Evolutionary conservation across 2,113 vertebrate species (phyloP), one percentile per base, ranked within the genome.

Genomic region (Podilymbus podiceps): DNA sequence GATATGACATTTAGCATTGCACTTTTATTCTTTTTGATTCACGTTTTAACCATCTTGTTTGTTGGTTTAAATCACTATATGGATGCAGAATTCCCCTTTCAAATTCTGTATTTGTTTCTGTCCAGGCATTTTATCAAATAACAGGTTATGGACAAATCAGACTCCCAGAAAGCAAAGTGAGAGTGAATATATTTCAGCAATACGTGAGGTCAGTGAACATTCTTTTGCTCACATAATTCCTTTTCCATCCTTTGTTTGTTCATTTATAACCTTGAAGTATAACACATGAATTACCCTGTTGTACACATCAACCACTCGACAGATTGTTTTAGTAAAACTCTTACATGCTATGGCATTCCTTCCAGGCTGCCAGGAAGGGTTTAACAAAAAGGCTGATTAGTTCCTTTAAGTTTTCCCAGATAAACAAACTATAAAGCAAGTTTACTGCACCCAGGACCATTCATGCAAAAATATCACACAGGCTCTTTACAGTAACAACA

Each of bases 311-410:
- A 15, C 23, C 78, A 38, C 79, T 80, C 42, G 85, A 89, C 60
- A 89, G 89, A 55, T 72, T 95, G 89, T 89, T 96, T 95, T 68
- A 86, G 21, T 44, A 80, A 92, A 91, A 60, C 71, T 79, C 47
- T 78, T 31, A 8, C 7, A 21, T 68, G 60, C n/a, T 58, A 24
- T 53, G 62, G 19, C 63, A 86, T 81, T 72, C 63, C 60, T 88
- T 84, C 59, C 72, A 90, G 63, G 35, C 73, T 95, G 91, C 67
- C 92, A 94, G 66, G 49, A 90, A 55, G 52, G 56, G 12, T 82
- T 89, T 50, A 64, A 83, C 75, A 87, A 87, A 88, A 77, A 82
- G 33, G 31, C 31, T 85, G 89, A 82, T 69, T 68, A 90, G 83
- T 80, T 56, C 75, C 63, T 79, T 69, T 53, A 89, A 87, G 62